These are phyloP conservation scores for Hyles lineata DNA, from an alignment of 2,888 invertebrate species.

Conservation along the genomic window DNA sequence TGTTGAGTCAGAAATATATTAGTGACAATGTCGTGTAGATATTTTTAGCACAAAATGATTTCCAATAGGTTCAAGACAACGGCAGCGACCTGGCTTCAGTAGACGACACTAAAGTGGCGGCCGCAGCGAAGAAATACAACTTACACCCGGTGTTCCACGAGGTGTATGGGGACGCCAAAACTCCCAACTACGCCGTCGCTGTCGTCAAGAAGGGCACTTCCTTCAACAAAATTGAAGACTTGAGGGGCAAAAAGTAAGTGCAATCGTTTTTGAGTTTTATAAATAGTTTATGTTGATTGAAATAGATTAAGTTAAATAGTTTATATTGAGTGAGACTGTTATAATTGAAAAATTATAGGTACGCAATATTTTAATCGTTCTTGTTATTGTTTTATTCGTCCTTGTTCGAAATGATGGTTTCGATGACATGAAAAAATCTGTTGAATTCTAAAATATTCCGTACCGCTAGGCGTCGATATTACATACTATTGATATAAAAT, in stretches of 20 bases:
- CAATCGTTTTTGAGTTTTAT: conserved; percentile 11
- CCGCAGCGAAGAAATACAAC: conserved; percentile 83
- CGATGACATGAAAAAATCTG: too few relatives aligned
- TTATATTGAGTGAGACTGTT: too few relatives aligned
- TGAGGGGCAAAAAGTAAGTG: conserved; percentile 86
- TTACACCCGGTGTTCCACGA: conserved; percentile 87
- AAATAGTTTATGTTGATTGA: too few relatives aligned
- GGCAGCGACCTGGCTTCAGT: conserved; percentile 89
- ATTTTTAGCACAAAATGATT: conserved; percentile 11
- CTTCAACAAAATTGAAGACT: conserved; percentile 84
- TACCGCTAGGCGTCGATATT: too few relatives aligned
- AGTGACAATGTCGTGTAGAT: neutral
- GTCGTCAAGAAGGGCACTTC: conserved; percentile 86
- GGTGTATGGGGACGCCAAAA: conserved; percentile 83
- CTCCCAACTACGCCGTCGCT: conserved; percentile 87
- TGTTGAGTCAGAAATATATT: neutral
- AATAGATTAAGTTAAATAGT: too few relatives aligned
- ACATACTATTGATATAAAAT: too few relatives aligned
- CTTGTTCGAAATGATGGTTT: too few relatives aligned
- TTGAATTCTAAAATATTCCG: too few relatives aligned
- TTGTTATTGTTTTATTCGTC: too few relatives aligned
- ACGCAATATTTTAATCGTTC: too few relatives aligned
- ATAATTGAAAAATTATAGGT: too few relatives aligned
- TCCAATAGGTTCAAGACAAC: conserved; percentile 84
- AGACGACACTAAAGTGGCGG: conserved; percentile 85